Conservation (phyloP, 2,797 vertebrate species). For the Austrolebias charrua region DNA sequence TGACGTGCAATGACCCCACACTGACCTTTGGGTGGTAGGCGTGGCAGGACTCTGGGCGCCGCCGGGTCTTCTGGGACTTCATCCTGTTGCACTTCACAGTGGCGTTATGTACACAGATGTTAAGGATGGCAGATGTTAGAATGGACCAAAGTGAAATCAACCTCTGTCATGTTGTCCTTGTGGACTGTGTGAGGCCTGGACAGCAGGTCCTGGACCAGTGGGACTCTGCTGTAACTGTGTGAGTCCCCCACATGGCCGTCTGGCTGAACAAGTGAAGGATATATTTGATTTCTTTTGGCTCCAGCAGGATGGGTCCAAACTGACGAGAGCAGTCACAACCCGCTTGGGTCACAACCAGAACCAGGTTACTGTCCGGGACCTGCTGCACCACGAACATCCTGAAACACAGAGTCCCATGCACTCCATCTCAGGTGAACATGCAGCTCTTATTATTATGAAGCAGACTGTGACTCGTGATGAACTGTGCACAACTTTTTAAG, state of each 20-base stretch:
- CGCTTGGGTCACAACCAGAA: constrained; percentile 86
- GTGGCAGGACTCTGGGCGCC: constrained; percentile 89
- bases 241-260: constrained; percentile 11
- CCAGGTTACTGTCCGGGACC: constrained; percentile 86
- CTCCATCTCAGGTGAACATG: too few species aligned
- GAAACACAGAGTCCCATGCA: constrained; percentile 11
- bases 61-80: constrained; percentile 93
- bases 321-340: constrained; percentile 87
- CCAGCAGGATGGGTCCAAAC: constrained; percentile 82
- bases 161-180: too few species aligned
- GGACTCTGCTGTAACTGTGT: not conserved
- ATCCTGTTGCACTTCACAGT: constrained; percentile 94
- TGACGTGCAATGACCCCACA: not conserved
- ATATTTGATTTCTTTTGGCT: constrained; percentile 93
- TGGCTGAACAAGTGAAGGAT: constrained; percentile 79
- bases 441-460: too few species aligned
- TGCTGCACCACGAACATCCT: constrained; percentile 91
- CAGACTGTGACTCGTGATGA: too few species aligned
- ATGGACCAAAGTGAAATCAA: not conserved
- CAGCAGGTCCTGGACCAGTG: not conserved
- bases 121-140: constrained; percentile 63
- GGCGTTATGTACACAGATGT: constrained; percentile 87
- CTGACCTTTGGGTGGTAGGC: constrained; percentile 93
- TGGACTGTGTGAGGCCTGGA: not conserved
- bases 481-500: too few species aligned